phyloP scores from a whole-genome alignment of 2,113 vertebrate genomes.

The Malaclemys terrapin region DNA sequence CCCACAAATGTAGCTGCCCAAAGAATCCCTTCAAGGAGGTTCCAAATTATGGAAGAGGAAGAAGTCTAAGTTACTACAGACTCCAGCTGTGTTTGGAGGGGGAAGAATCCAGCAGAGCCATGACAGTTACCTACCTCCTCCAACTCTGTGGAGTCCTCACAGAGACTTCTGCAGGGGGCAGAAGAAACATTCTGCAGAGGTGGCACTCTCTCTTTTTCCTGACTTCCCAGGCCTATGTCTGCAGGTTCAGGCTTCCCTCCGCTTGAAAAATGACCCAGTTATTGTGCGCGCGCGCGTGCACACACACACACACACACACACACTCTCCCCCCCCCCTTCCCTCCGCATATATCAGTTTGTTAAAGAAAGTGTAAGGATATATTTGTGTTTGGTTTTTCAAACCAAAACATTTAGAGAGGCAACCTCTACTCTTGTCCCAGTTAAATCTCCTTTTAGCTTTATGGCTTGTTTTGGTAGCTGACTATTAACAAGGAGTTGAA shows the following conservation, averaged over 20 bases:
- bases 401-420: background rate
- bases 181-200: background rate
- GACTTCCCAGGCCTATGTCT: background rate
- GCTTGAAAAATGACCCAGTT: background rate
- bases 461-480: constrained; percentile 11
- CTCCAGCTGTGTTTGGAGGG: background rate
- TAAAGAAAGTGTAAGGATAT: background rate
- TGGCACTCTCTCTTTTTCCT: background rate
- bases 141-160: background rate
- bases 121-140: background rate
- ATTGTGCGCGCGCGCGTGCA: background rate
- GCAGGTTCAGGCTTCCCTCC: background rate
- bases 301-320: too few species aligned
- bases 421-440: background rate
- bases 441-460: background rate
- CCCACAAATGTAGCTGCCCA: background rate
- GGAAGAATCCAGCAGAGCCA: background rate
- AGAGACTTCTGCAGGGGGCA: background rate
- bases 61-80: background rate
- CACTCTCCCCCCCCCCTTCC: too few species aligned
- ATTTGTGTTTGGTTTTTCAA: background rate
- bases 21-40: background rate
- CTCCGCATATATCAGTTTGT: background rate
- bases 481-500: background rate
- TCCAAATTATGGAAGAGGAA: background rate